These are phyloP conservation scores for Calameuta idolon DNA, from an alignment of 2,888 invertebrate genomes.

Conservation along the genomic window DNA sequence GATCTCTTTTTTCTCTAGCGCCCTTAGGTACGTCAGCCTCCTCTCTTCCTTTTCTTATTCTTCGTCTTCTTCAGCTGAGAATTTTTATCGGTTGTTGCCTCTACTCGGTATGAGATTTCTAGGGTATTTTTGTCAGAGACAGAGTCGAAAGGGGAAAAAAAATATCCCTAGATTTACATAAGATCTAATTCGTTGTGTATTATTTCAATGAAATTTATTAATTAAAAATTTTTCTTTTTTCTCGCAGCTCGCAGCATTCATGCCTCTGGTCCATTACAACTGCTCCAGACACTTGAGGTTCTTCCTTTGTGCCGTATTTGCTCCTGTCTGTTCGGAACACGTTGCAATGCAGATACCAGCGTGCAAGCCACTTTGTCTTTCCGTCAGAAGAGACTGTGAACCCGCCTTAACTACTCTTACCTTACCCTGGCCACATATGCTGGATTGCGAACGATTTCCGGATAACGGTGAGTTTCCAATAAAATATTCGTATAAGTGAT, in stretches of 20 bases:
- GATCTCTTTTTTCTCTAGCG: constrained; percentile 16
- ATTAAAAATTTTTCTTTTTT: constrained; percentile 38
- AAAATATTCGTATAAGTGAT: not conserved
- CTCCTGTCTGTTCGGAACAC: constrained; percentile 91
- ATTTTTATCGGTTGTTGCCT: not conserved
- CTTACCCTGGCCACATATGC: constrained; percentile 77
- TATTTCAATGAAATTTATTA: not conserved
- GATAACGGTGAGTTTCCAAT: constrained; percentile 68
- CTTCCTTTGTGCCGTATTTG: constrained; percentile 90
- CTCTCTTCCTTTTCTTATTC: constrained; percentile 34
- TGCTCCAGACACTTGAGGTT: constrained; percentile 87
- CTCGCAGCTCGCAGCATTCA: constrained; percentile 78
- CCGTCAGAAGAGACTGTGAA: constrained; percentile 79
- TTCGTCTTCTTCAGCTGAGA: constrained; percentile 15
- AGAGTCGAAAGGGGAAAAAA: not conserved
- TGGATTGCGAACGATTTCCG: constrained; percentile 85
- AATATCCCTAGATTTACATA: not conserved
- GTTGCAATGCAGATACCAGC: constrained; percentile 87
- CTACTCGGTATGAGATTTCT: not conserved
- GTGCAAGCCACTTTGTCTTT: constrained; percentile 87
- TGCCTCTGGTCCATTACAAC: constrained; percentile 80
- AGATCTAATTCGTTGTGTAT: not conserved
- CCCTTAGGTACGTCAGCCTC: constrained; percentile 37
- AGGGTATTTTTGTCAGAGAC: not conserved
- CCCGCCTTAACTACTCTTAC: constrained; percentile 75